phyloP scores from a whole-genome alignment of 2,888 invertebrate species.

The Rhagonycha fulva region DNA sequence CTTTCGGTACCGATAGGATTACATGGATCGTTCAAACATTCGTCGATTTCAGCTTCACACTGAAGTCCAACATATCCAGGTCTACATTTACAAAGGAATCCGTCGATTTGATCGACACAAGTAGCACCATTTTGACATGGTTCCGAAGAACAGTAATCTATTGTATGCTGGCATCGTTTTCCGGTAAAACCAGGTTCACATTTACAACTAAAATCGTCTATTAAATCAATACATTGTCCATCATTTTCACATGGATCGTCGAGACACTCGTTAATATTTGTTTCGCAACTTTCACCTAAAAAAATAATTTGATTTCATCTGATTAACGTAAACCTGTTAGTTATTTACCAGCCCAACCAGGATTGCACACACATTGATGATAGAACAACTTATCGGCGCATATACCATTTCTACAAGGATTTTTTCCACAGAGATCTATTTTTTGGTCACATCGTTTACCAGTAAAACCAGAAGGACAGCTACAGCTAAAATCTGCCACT shows the following conservation, averaged over 20 bases:
- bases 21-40: slow-evolving; percentile 90
- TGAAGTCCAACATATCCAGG: slow-evolving; percentile 92
- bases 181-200: slow-evolving; percentile 96
- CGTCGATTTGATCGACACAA: slow-evolving; percentile 85
- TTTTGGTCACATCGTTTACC: slow-evolving; percentile 96
- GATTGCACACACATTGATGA: slow-evolving; percentile 87
- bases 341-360: slow-evolving; percentile 80
- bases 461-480: slow-evolving; percentile 92
- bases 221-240: slow-evolving; percentile 87
- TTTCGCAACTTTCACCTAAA: slow-evolving; percentile 74
- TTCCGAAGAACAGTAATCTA: slow-evolving; percentile 87
- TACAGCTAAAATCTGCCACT: slow-evolving; percentile 91
- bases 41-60: slow-evolving; percentile 92
- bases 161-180: slow-evolving; percentile 88
- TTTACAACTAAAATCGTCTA: slow-evolving; percentile 82
- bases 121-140: slow-evolving; percentile 93
- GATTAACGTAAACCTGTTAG: background rate
- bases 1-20: slow-evolving; percentile 87
- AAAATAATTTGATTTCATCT: background rate
- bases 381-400: slow-evolving; percentile 89
- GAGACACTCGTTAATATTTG: slow-evolving; percentile 90
- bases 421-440: slow-evolving; percentile 86
- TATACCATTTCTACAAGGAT: slow-evolving; percentile 91
- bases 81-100: slow-evolving; percentile 90
- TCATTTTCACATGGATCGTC: slow-evolving; percentile 89